Conservation (phyloP, 2,797 vertebrate genomes). For the Enteromius anoplus region DNA sequence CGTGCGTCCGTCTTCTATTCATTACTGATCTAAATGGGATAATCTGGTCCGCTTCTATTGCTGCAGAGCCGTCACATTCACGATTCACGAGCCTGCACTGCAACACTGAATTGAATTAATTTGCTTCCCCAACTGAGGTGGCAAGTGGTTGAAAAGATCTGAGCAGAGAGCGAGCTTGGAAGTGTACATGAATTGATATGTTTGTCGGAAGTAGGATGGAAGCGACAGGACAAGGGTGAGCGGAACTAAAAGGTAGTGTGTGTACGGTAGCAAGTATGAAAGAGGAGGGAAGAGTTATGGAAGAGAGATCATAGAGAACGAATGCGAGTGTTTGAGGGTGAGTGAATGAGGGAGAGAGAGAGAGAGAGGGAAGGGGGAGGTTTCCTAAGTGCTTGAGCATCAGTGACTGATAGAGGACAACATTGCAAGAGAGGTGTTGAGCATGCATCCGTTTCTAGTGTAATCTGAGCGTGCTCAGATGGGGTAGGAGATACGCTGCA, state of each 20-base stretch:
- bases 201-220: constrained; percentile 27
- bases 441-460: constrained; percentile 41
- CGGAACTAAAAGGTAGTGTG: constrained; percentile 10
- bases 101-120: constrained; percentile 59
- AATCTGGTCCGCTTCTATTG: constrained; percentile 54
- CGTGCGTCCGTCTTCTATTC: constrained; percentile 39
- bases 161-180: constrained; percentile 16
- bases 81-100: constrained; percentile 46
- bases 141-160: constrained; percentile 44
- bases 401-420: constrained; percentile 37
- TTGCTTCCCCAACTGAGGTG: constrained; percentile 48
- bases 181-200: constrained; percentile 14
- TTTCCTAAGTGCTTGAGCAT: constrained; percentile 32
- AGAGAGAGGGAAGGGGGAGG: constrained; percentile 35
- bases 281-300: constrained; percentile 31
- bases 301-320: constrained; percentile 43
- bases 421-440: constrained; percentile 43
- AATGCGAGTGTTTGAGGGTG: constrained; percentile 33
- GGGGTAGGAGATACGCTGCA: constrained; percentile 46
- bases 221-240: constrained; percentile 12
- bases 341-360: constrained; percentile 30
- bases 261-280: constrained; percentile 32
- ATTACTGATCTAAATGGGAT: constrained; percentile 58
- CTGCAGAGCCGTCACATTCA: constrained; percentile 51
- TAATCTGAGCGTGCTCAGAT: constrained; percentile 50